Evolutionary conservation across 2,888 invertebrate genomes (phyloP), one percentile per base, ranked within the genome.

Genomic region (Hesperia comma): DNA sequence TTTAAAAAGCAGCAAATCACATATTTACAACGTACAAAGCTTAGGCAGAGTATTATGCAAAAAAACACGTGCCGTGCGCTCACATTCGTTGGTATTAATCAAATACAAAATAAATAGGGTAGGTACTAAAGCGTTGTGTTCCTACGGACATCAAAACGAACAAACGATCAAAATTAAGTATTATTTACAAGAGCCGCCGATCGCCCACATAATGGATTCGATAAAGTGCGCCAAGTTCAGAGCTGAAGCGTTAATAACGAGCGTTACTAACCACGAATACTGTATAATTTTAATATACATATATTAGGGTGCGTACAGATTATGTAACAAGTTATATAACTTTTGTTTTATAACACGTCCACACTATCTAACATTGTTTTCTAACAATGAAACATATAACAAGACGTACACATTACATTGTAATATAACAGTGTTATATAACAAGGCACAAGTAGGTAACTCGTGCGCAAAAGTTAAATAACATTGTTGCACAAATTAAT

Each of bases 11-110:
- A 49, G 33, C 43, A 63, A 56, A 56, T 46, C 33, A 55, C 19
- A 1, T 63, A 56, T 63, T 55, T 56, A 63, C 62, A 62, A 21
- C 14, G 12, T 32, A 15, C 56, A 37, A 63, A 63, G 56, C 54
- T 55, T 54, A 63, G 43, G 62, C 54, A 60, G 15, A 40, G 40
- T 49, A 49, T 49, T 19, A 49, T 19, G 49, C 49, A 49, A 49
- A 8, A 17, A 49, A 46, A 46, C 43, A 49, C 49, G 19, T 19
- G 19, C 19, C 49, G 49, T 49, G 19, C 49, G 49, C 49, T 19
- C 49, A 51, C 17, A 61, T 14, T 19, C 26, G 21, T 51, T 1
- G 60, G 33, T 33, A n/a, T 49, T 15, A 3, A 51, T 26, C 6
- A 33, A 58, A 15, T 49, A 37, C 60, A 49, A 49, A 61, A 61